phyloP scores from a whole-genome alignment of 2,888 invertebrate species.

The Drosophila bunnanda region DNA sequence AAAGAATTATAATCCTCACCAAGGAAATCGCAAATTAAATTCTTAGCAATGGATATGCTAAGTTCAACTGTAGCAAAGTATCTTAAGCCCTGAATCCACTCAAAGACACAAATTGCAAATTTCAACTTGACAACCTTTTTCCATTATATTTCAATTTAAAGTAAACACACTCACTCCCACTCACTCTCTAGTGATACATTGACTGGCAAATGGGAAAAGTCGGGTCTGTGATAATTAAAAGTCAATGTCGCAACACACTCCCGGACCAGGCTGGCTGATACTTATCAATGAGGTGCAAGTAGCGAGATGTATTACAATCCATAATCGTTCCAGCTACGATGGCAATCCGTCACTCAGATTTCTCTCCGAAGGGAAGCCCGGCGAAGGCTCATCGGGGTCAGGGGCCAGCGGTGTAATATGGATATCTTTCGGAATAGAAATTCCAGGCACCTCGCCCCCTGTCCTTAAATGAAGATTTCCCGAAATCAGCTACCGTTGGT shows the following conservation, averaged over 20 bases:
- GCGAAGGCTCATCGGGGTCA: conserved; percentile 36
- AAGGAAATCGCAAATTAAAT: background rate
- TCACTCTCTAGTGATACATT: background rate
- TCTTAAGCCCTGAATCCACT: background rate
- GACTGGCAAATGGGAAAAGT: conserved; percentile 17
- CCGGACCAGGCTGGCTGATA: conserved; percentile 42
- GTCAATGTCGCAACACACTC: conserved; percentile 52
- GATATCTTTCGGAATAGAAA: conserved; percentile 78
- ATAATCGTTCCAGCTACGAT: conserved; percentile 71
- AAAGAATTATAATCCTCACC: background rate
- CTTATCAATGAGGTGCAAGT: conserved; percentile 56
- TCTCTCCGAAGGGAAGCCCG: conserved; percentile 1
- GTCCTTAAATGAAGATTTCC: conserved; percentile 63
- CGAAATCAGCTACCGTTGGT: conserved; percentile 65
- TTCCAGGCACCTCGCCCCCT: conserved; percentile 55
- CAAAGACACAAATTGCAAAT: background rate
- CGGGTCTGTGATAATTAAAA: conserved; percentile 61
- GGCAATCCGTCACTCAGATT: conserved; percentile 69
- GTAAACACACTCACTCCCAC: background rate
- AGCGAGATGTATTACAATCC: conserved; percentile 73
- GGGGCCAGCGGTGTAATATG: conserved; percentile 54
- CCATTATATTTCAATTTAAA: conserved; percentile 10
- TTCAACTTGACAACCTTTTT: conserved; percentile 1
- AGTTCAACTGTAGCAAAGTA: background rate
- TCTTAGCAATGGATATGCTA: background rate